Evolutionary conservation across 2,797 vertebrate genomes (phyloP).

Genomic region (Sebastes oblongus): DNA sequence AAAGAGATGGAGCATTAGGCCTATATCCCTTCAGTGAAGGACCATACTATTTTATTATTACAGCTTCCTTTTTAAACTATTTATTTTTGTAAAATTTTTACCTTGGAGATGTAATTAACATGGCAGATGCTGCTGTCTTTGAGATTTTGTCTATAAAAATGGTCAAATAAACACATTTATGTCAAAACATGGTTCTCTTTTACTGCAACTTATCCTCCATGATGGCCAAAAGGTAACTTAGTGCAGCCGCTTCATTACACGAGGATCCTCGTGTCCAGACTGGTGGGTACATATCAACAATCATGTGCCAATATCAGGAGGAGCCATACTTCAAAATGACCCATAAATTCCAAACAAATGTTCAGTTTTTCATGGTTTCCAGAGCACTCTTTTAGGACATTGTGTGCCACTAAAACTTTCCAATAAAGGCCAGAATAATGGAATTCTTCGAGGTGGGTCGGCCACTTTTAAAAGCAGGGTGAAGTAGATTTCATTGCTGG

Average conservation of each 20-base stretch:
- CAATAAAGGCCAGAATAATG: slow-evolving; percentile 8
- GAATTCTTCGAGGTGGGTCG: slow-evolving; percentile 23
- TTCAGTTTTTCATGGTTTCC: slow-evolving; percentile 16
- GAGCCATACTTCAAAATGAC: not conserved
- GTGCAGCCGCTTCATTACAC: not conserved
- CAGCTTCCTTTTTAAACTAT: slow-evolving; percentile 88
- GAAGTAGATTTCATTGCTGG: slow-evolving; percentile 18
- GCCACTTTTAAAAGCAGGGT: slow-evolving; percentile 34
- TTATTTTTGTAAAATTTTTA: slow-evolving; percentile 88
- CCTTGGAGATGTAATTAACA: slow-evolving; percentile 67
- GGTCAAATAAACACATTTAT: slow-evolving; percentile 78
- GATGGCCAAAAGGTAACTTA: not conserved
- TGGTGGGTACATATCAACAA: not conserved
- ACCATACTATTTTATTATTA: slow-evolving; percentile 82
- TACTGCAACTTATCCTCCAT: not conserved
- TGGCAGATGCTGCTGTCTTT: slow-evolving; percentile 82
- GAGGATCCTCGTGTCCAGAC: not conserved
- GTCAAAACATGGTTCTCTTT: slow-evolving; percentile 10
- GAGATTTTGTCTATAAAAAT: slow-evolving; percentile 71
- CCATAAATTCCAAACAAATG: not conserved
- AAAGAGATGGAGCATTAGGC: slow-evolving; percentile 74
- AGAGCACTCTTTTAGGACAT: not conserved
- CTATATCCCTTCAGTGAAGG: slow-evolving; percentile 92
- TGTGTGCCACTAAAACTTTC: not conserved
- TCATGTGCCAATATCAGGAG: not conserved